Evolutionary conservation across 2,888 invertebrate species (phyloP).

Genomic region (Dolichopus griseipennis): DNA sequence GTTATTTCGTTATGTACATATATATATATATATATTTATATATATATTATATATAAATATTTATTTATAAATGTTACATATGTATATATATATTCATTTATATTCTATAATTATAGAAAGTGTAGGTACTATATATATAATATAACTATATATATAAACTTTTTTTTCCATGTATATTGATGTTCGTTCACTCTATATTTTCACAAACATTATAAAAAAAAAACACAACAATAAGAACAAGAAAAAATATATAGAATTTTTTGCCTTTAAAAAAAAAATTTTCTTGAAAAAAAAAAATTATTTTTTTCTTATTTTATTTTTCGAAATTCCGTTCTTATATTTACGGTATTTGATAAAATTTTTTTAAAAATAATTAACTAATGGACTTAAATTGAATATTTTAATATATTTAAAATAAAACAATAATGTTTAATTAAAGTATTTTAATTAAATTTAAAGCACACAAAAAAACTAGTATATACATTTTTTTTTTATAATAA

Average conservation of each 20-base stretch:
- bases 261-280: not conserved
- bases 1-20: too few species aligned
- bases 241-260: too few species aligned
- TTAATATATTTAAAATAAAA: not conserved
- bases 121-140: too few species aligned
- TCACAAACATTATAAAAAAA: not conserved
- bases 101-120: too few species aligned
- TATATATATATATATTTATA: too few species aligned
- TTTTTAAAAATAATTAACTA: not conserved
- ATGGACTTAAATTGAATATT: not conserved
- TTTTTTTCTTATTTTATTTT: not conserved
- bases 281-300: not conserved
- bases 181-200: not conserved
- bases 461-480: constrained; percentile 4
- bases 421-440: constrained; percentile 6
- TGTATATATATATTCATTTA: too few species aligned
- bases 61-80: too few species aligned
- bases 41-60: too few species aligned
- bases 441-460: constrained; percentile 3
- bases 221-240: too few species aligned
- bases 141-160: too few species aligned
- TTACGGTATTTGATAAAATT: not conserved
- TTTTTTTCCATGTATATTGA: too few species aligned
- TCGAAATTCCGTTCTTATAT: not conserved
- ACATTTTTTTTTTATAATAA: not conserved